Percentiles rank a stretch among this genome's conserved stretches.
These are phyloP conservation scores for Dioctria linearis DNA, from an alignment of 2,888 invertebrate genomes.

Conservation along the genomic window DNA sequence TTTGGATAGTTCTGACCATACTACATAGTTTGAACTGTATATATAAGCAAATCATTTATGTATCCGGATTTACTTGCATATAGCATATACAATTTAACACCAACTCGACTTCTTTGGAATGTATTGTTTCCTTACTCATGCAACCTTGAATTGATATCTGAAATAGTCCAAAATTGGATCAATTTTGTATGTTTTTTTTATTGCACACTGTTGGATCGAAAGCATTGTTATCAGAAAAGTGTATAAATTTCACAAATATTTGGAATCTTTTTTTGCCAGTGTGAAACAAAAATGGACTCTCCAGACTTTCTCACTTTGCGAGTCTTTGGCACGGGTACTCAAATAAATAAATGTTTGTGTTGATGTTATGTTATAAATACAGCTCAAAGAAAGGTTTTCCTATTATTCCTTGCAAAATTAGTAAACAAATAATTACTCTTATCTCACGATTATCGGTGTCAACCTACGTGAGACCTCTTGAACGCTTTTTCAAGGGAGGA, in stretches of 20 bases:
- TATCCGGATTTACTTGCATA: no score
- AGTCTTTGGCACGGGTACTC: no score
- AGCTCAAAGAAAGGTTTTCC: no score
- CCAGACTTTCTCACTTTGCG: background rate
- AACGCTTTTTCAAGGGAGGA: background rate
- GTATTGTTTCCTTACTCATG: slow-evolving; percentile 17
- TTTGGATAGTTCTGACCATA: background rate
- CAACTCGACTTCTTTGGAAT: no score
- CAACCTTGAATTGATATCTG: slow-evolving; percentile 7
- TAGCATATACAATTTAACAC: no score
- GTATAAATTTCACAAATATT: slow-evolving; percentile 10
- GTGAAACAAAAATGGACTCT: slow-evolving; percentile 1
- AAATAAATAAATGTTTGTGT: no score
- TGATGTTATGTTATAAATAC: no score
- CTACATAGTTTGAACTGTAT: background rate
- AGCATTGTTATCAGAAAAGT: background rate
- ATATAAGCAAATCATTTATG: no score
- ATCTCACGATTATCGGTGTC: no score
- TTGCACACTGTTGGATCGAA: background rate
- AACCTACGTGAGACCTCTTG: background rate
- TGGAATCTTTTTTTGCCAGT: slow-evolving; percentile 15
- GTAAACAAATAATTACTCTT: no score
- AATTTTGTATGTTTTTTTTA: slow-evolving; percentile 25
- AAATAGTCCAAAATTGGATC: slow-evolving; percentile 13
- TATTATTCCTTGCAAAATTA: slow-evolving; percentile 2